Conservation (phyloP, 2,888 invertebrate species). For the Theristus sp. region DNA sequence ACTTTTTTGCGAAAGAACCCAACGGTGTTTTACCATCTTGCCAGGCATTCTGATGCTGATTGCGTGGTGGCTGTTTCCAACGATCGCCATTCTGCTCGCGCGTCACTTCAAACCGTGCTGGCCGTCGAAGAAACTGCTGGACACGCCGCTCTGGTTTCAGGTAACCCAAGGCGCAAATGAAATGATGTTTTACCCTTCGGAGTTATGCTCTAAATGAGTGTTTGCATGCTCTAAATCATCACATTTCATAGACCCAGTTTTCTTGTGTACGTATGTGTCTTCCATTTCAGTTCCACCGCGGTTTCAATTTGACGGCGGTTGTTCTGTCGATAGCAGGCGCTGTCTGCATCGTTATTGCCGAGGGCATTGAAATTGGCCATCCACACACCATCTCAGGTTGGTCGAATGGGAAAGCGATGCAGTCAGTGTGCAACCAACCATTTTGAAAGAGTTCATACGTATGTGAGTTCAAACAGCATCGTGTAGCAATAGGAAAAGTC, state of each 20-base stretch:
- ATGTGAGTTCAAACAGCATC: too few species aligned
- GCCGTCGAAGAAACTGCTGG: background rate
- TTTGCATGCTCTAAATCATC: too few species aligned
- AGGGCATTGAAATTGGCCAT: background rate
- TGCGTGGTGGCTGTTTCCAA: background rate
- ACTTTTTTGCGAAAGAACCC: too few species aligned
- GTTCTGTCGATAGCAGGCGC: background rate
- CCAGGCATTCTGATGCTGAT: background rate
- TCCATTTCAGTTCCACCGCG: background rate
- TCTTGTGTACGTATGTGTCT: too few species aligned
- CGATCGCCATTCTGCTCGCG: background rate
- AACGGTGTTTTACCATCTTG: background rate
- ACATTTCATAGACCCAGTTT: too few species aligned
- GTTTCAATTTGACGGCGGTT: background rate
- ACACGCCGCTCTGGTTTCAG: background rate
- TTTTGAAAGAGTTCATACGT: too few species aligned
- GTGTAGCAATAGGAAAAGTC: too few species aligned
- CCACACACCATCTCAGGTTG: background rate
- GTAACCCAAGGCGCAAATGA: too few species aligned
- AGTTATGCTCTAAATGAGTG: too few species aligned
- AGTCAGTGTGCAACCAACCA: too few species aligned
- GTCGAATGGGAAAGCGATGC: too few species aligned
- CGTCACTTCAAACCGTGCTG: background rate
- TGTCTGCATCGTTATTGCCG: background rate
- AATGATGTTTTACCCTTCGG: too few species aligned